These are phyloP conservation scores for Equus quagga DNA, from an alignment of 2,113 vertebrate species.

Conservation along the genomic window DNA sequence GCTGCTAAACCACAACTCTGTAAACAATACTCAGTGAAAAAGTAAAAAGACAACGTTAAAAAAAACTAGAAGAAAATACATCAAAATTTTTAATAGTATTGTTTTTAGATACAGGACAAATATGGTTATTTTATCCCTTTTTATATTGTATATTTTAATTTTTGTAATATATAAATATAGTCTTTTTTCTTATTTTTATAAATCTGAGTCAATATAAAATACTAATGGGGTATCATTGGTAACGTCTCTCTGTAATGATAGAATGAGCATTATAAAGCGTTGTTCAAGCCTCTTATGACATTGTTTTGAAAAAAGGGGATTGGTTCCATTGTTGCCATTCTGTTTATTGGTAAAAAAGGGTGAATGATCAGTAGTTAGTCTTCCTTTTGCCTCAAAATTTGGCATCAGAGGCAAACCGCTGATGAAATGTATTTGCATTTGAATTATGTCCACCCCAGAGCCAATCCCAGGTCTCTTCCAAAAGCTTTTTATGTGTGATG, in stretches of 20 bases:
- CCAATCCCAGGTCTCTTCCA: conserved; percentile 75
- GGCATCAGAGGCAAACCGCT: conserved; percentile 59
- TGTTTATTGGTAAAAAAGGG: conserved; percentile 61
- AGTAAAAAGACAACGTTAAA: neutral
- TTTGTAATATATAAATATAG: neutral
- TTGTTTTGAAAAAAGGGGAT: conserved; percentile 27
- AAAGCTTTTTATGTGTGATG: conserved; percentile 71
- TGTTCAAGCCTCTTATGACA: neutral
- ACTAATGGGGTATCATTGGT: neutral
- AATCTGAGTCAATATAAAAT: neutral
- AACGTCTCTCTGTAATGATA: neutral
- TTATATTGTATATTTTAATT: neutral
- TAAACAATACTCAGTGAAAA: neutral
- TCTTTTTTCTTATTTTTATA: conserved; percentile 21
- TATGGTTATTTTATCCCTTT: neutral
- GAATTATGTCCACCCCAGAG: conserved; percentile 70
- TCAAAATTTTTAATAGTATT: neutral
- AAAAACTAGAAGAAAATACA: neutral
- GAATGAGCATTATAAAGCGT: neutral
- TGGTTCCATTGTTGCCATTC: conserved; percentile 25
- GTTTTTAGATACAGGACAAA: neutral
- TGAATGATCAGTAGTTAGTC: conserved; percentile 61
- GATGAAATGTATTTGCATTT: conserved; percentile 78
- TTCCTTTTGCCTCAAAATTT: conserved; percentile 60
- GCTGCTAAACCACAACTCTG: neutral